Conservation (phyloP, 2,113 vertebrate genomes). For the Nycticryphes semicollaris region DNA sequence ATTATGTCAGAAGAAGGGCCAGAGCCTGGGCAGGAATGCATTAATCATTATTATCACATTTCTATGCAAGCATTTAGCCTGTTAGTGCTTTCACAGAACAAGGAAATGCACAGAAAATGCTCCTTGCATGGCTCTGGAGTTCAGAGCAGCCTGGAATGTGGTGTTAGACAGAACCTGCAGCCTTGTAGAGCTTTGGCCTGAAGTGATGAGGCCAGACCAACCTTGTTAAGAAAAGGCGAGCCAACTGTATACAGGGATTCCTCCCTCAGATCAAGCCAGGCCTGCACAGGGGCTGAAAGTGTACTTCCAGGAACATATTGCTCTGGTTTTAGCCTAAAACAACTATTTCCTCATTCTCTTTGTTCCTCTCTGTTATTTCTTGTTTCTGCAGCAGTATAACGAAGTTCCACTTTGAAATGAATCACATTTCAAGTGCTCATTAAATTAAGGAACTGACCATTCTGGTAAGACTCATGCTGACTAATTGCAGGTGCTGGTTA, state of each 20-base stretch:
- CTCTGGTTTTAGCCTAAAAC: slow-evolving; percentile 23
- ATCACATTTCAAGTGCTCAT: slow-evolving; percentile 56
- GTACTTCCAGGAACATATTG: slow-evolving; percentile 56
- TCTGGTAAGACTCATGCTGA: slow-evolving; percentile 46
- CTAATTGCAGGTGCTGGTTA: slow-evolving; percentile 55
- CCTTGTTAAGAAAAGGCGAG: neutral
- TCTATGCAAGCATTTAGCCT: slow-evolving; percentile 18
- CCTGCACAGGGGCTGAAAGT: neutral
- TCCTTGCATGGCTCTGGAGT: neutral
- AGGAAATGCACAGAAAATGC: neutral
- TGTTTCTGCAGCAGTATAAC: slow-evolving; percentile 48
- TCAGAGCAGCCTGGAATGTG: neutral
- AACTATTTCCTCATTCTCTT: slow-evolving; percentile 53
- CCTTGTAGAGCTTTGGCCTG: neutral
- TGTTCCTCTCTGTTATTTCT: slow-evolving; percentile 59
- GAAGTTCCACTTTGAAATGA: slow-evolving; percentile 65
- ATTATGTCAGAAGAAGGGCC: neutral
- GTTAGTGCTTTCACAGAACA: neutral
- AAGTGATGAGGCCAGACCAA: neutral
- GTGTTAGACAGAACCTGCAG: neutral
- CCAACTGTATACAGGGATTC: neutral
- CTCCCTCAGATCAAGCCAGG: neutral
- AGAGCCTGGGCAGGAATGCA: neutral
- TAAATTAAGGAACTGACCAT: slow-evolving; percentile 61
- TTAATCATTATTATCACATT: neutral